Percentiles rank a stretch among this genome's conserved stretches.
Evolutionary conservation across 2,888 invertebrate species (phyloP).

Genomic region (Drosophila lacicola): DNA sequence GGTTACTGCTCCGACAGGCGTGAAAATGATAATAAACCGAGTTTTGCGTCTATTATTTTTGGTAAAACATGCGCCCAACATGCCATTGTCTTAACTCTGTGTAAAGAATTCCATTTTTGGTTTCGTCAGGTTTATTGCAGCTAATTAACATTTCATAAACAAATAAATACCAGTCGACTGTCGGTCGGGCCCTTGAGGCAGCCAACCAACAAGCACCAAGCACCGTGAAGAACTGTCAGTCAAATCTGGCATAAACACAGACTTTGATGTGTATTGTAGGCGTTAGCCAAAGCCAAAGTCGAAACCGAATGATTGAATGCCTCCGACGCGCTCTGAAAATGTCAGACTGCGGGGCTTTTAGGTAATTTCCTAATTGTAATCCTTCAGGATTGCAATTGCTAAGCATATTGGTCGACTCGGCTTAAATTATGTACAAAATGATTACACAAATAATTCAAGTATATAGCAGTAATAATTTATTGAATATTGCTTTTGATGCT

Average conservation of each 20-base stretch:
- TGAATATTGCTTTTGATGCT: no score
- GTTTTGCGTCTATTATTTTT: conserved; percentile 32
- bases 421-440: no score
- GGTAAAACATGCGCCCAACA: background rate
- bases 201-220: background rate
- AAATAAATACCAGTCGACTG: conserved; percentile 37
- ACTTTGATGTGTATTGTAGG: conserved; percentile 34
- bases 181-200: conserved; percentile 21
- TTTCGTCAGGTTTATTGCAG: conserved; percentile 28
- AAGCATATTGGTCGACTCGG: background rate
- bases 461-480: no score
- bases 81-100: conserved; percentile 18
- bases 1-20: conserved; percentile 62
- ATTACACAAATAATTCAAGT: no score
- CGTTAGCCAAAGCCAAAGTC: conserved; percentile 3
- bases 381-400: background rate
- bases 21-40: conserved; percentile 69
- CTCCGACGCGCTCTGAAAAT: conserved; percentile 8
- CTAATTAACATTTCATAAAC: conserved; percentile 59
- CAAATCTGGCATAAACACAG: conserved; percentile 19
- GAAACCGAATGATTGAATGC: conserved; percentile 23
- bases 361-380: conserved; percentile 1
- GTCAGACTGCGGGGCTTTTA: conserved; percentile 5
- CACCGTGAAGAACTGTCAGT: conserved; percentile 24
- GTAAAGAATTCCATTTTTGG: conserved; percentile 11